Percentiles rank a stretch among this genome's conserved stretches.
These are phyloP conservation scores for Myopa tessellatipennis DNA, from an alignment of 2,888 invertebrate species.

Conservation along the genomic window DNA sequence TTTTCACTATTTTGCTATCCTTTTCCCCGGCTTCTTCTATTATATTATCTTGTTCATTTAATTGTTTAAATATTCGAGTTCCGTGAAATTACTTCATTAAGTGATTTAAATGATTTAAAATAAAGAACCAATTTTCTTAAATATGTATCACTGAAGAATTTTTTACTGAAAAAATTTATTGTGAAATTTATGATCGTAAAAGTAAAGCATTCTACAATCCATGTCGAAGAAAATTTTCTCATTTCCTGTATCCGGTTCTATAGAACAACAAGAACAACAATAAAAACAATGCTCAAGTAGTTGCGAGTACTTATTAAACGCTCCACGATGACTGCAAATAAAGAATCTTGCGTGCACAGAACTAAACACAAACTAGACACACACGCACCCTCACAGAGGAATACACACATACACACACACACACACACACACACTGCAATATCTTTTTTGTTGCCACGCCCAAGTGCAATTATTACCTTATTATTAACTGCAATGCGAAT, in stretches of 20 bases:
- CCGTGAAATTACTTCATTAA: no score
- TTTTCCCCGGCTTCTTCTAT: no score
- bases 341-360: conserved; percentile 14
- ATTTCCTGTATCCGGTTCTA: conserved; percentile 60
- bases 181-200: no score
- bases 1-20: no score
- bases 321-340: background rate
- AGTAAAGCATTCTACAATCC: no score
- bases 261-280: conserved; percentile 29
- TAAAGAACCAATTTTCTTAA: no score
- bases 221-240: conserved; percentile 53
- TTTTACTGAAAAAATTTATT: no score
- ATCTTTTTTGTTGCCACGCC: background rate
- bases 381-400: conserved; percentile 14
- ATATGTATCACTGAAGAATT: no score
- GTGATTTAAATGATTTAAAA: no score
- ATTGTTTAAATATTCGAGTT: no score
- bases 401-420: conserved; percentile 16
- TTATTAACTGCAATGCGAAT: conserved; percentile 10
- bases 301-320: background rate
- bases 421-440: conserved; percentile 9
- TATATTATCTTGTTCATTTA: no score
- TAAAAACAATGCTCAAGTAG: conserved; percentile 16
- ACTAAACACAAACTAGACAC: conserved; percentile 10
- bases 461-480: conserved; percentile 16